phyloP scores from a whole-genome alignment of 2,797 vertebrate species.

The Pipistrellus pygmaeus region DNA sequence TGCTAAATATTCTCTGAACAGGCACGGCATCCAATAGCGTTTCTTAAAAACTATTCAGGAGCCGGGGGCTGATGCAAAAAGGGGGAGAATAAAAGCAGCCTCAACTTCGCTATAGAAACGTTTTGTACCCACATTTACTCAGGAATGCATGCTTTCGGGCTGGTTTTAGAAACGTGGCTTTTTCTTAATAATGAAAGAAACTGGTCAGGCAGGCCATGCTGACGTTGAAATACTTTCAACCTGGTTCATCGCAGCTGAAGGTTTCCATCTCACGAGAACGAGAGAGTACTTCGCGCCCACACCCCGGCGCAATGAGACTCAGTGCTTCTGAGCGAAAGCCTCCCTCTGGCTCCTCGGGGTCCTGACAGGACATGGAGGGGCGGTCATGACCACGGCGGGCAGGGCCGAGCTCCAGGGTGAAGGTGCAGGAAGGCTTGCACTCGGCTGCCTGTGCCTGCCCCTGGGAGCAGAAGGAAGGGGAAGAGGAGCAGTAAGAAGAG shows the following conservation, averaged over 20 bases:
- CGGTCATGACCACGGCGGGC: neutral
- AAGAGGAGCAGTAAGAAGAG: neutral
- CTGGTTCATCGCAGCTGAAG: neutral
- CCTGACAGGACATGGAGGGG: neutral
- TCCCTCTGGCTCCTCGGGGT: constrained; percentile 1
- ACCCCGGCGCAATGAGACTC: rapidly evolving
- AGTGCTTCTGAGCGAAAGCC: neutral
- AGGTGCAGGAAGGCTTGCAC: too few species aligned
- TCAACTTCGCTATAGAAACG: neutral
- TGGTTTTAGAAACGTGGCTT: neutral
- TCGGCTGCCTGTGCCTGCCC: neutral
- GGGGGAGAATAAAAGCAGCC: neutral
- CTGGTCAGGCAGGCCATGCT: rapidly evolving
- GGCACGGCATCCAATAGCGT: neutral
- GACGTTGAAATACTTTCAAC: neutral
- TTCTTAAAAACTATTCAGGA: neutral
- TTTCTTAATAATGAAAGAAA: neutral
- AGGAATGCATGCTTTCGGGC: neutral
- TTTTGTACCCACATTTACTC: neutral
- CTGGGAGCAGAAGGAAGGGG: neutral
- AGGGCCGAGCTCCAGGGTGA: too few species aligned
- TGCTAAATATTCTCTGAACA: neutral
- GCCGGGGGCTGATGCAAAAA: neutral
- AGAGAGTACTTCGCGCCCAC: neutral
- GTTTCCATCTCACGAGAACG: neutral